Evolutionary conservation across 2,888 invertebrate genomes (phyloP).

Genomic region (Ramazzottius varieornatus): DNA sequence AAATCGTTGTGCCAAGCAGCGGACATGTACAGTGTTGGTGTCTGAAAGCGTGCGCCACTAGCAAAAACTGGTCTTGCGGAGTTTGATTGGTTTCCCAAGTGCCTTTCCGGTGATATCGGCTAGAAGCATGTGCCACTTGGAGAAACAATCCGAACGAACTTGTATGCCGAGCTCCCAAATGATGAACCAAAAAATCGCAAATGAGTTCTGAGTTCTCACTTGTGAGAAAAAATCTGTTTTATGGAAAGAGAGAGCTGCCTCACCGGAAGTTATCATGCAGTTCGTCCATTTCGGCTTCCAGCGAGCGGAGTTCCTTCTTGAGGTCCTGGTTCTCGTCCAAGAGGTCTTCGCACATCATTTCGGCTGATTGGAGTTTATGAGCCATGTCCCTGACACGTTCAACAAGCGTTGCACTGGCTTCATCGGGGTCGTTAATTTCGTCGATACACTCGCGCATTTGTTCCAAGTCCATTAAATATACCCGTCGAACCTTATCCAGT

Average conservation of each 20-base stretch:
- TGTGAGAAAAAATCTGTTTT: too few species aligned
- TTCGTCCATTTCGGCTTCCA: conserved; percentile 93
- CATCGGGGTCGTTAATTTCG: conserved; percentile 15
- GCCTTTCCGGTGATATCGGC: too few species aligned
- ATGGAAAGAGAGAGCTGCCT: conserved; percentile 30
- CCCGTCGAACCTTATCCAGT: conserved; percentile 11
- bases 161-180: too few species aligned
- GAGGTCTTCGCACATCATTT: conserved; percentile 65
- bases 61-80: too few species aligned
- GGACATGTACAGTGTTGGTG: too few species aligned
- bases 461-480: conserved; percentile 11
- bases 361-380: conserved; percentile 60
- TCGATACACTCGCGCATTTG: conserved; percentile 10
- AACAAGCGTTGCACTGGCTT: conserved; percentile 18
- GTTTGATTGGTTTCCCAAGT: too few species aligned
- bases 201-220: too few species aligned
- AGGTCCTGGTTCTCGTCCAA: conserved; percentile 88
- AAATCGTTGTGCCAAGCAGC: too few species aligned
- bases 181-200: too few species aligned
- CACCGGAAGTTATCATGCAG: conserved; percentile 90
- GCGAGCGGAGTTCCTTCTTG: conserved; percentile 64
- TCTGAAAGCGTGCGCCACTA: too few species aligned
- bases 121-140: too few species aligned
- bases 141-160: too few species aligned
- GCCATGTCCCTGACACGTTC: conserved; percentile 41